Evolutionary conservation across 2,888 invertebrate species (phyloP).

Genomic region (Synergus japonicus): DNA sequence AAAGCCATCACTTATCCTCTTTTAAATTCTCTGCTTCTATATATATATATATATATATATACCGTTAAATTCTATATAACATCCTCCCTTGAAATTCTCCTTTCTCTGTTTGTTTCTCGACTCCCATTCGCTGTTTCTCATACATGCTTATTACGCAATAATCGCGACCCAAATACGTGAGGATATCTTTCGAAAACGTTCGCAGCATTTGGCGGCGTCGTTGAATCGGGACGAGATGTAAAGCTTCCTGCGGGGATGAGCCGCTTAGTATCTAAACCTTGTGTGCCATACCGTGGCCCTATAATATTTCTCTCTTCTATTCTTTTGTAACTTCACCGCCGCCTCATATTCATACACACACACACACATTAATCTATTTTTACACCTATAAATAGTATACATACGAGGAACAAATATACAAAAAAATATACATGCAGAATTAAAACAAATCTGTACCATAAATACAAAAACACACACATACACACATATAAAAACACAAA

Average conservation of each 20-base stretch:
- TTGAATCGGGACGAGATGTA: conserved; percentile 69
- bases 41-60: no score
- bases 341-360: conserved; percentile 12
- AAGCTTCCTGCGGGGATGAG: conserved; percentile 74
- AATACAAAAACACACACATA: no score
- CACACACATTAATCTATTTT: not conserved
- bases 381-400: conserved; percentile 4
- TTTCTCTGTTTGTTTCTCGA: not conserved
- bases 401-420: conserved; percentile 41
- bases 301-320: conserved; percentile 40
- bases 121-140: not conserved
- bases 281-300: conserved; percentile 69
- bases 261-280: conserved; percentile 77
- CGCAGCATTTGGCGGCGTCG: conserved; percentile 67
- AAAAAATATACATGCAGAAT: conserved; percentile 42
- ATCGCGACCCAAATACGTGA: conserved; percentile 55
- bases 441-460: not conserved
- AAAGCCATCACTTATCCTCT: conserved; percentile 43
- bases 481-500: no score
- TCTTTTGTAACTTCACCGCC: conserved; percentile 31
- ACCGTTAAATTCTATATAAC: conserved; percentile 49
- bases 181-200: conserved; percentile 68
- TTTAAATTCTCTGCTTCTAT: conserved; percentile 46
- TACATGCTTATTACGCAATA: conserved; percentile 38
- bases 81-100: not conserved